A percentile compares a stretch with the other conserved stretches of the same genome.
Conservation (phyloP, 2,888 invertebrate genomes). For the Pteria penguin region DNA sequence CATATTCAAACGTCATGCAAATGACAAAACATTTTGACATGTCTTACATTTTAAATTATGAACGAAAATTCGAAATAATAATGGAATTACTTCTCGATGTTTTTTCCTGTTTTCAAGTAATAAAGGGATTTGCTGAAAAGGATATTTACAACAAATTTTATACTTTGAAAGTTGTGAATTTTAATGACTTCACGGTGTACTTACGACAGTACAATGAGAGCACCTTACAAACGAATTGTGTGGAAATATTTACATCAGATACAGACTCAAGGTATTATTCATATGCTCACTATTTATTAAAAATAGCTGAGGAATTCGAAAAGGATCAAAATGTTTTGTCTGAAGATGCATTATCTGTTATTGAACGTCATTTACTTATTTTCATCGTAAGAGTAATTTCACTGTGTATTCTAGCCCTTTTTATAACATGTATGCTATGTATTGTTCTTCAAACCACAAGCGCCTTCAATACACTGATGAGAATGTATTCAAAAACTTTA, state of each 20-base stretch:
- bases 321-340: no score
- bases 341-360: background rate
- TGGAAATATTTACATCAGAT: background rate
- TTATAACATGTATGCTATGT: conserved; percentile 27
- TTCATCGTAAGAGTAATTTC: conserved; percentile 4
- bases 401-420: conserved; percentile 32
- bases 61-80: background rate
- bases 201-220: background rate
- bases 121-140: background rate
- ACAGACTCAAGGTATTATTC: no score
- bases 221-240: background rate
- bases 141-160: background rate
- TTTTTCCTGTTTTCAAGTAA: background rate
- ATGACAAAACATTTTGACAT: background rate
- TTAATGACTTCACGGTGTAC: background rate
- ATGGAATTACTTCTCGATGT: background rate
- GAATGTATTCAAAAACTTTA: conserved; percentile 50
- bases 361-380: background rate
- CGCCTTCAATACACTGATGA: conserved; percentile 54
- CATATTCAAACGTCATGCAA: background rate
- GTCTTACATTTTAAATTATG: background rate
- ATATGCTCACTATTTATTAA: no score
- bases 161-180: background rate
- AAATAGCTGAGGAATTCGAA: no score
- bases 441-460: conserved; percentile 35